Percentiles rank a stretch among this genome's conserved stretches.
Evolutionary conservation across 2,888 invertebrate species (phyloP).

Genomic region (Gymnoscelis rufifasciata): DNA sequence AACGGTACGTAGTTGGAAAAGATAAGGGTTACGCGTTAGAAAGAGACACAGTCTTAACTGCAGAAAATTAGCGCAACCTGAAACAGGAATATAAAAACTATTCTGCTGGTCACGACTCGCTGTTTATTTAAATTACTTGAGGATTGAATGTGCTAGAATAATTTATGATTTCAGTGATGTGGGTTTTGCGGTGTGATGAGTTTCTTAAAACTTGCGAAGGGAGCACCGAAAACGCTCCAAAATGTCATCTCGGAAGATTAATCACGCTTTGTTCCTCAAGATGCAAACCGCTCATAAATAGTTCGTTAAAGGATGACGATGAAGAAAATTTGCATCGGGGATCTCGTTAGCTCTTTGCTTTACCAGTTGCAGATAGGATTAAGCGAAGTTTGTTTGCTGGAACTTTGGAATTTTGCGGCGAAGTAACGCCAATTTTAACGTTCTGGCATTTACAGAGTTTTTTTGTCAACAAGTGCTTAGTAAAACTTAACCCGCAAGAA

Average conservation of each 20-base stretch:
- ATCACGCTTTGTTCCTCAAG: conserved; percentile 53
- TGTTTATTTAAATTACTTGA: too few relatives aligned
- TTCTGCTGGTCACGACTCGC: too few relatives aligned
- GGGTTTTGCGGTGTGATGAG: too few relatives aligned
- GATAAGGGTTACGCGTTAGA: too few relatives aligned
- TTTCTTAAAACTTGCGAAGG: conserved; percentile 5
- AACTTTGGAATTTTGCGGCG: conserved; percentile 8
- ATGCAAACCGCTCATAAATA: conserved; percentile 53
- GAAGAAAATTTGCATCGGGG: conserved; percentile 23
- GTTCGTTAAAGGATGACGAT: conserved; percentile 38
- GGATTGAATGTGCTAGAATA: too few relatives aligned
- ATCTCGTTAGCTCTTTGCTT: conserved; percentile 22
- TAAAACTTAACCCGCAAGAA: neutral
- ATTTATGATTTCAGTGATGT: too few relatives aligned
- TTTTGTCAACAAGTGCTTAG: neutral
- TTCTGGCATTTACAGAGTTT: neutral
- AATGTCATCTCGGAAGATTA: conserved; percentile 55
- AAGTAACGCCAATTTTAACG: conserved; percentile 1
- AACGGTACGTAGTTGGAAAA: too few relatives aligned
- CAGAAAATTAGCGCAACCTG: too few relatives aligned
- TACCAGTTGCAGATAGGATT: conserved; percentile 15
- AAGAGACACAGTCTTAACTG: too few relatives aligned
- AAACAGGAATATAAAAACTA: too few relatives aligned
- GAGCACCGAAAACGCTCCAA: conserved; percentile 35
- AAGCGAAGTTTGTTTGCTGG: conserved; percentile 12